Base-by-base conservation (phyloP, 30 jellyfish, hydroid and myxozoan genomes). In the Mastigias papua region DNA sequence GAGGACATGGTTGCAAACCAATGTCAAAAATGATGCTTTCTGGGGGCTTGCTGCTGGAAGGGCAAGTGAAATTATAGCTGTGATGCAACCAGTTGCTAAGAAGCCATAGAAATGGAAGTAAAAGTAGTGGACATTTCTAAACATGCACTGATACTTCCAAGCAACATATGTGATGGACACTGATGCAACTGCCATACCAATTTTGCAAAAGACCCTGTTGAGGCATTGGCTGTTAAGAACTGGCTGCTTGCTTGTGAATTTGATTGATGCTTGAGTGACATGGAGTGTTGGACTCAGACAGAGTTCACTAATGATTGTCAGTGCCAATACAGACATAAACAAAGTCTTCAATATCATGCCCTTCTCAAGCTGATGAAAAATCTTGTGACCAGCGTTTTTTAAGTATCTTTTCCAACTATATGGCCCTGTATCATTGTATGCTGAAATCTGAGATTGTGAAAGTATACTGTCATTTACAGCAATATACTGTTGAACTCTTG, bases 81-180 rank as follows among this genome's bases (percentile, higher is more conserved):
- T 71, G 49, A 73, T 33, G 67, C 97, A 71, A 29, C 97, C 97
- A 70, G 84, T 80, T 15, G 92, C 89, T 35, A 88, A 48, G 46
- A 88, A 88, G 9, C 92, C 97, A 42, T 88, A 88, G 57, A 88
- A 88, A 70, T 88, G 92, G 60, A 88, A 88, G 86, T 78, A 88
- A 46, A 88, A 88, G 69, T 67, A 65, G 84, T 79, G 89, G 22
- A 80, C 86, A 26, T 70, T 61, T 22, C 48, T 51, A 83, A 64
- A 88, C 19, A 46, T 54, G 69, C 97, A 88, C 2, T 37, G 46
- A 35, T 75, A 71, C 23, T 71, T 79, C 92, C 92, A 88, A 11
- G 88, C 88, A 29, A 88, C 88, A 62, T 21, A 88, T 20, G 97
- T 51, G 15, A 88, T 80, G 15, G 97, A 21, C 1, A 88, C 16